phyloP scores from a whole-genome alignment of 2,797 vertebrate genomes.

The Semotilus atromaculatus region DNA sequence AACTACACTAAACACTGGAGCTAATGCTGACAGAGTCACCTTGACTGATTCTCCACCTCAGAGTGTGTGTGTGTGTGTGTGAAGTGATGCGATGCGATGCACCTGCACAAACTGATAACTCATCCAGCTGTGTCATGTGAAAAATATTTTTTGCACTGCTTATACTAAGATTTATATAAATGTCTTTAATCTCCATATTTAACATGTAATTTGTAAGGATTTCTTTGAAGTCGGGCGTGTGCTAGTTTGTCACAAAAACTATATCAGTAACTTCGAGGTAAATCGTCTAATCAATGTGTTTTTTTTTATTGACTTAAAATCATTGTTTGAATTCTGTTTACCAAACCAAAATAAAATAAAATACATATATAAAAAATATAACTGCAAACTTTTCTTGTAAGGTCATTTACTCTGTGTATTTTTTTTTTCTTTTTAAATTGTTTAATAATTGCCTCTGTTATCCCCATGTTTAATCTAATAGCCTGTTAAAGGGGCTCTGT shows the following conservation, averaged over 20 bases:
- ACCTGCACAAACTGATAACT: constrained; percentile 4
- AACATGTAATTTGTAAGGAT: not conserved
- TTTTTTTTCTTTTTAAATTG: not conserved
- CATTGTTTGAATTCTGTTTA: not conserved
- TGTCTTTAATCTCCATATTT: not conserved
- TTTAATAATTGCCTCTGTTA: not conserved
- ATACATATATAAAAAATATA: not conserved
- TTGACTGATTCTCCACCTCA: not conserved
- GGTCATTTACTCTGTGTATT: not conserved
- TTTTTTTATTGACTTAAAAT: not conserved
- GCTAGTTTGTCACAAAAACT: not conserved
- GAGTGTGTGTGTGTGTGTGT: not conserved
- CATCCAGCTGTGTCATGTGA: not conserved
- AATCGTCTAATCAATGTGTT: not conserved
- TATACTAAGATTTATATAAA: not conserved
- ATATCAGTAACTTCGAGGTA: not conserved
- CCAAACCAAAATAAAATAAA: not conserved
- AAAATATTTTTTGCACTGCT: not conserved
- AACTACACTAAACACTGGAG: not conserved
- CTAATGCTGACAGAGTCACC: not conserved
- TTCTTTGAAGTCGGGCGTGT: not conserved
- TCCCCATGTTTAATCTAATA: not conserved
- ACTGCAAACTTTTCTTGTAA: no score
- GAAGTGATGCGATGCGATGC: constrained; percentile 1
- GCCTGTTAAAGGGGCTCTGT: no score